Percentiles rank a stretch among this genome's conserved stretches.
Evolutionary conservation across 2,888 invertebrate species (phyloP).

Genomic region (Oscheius sp.): DNA sequence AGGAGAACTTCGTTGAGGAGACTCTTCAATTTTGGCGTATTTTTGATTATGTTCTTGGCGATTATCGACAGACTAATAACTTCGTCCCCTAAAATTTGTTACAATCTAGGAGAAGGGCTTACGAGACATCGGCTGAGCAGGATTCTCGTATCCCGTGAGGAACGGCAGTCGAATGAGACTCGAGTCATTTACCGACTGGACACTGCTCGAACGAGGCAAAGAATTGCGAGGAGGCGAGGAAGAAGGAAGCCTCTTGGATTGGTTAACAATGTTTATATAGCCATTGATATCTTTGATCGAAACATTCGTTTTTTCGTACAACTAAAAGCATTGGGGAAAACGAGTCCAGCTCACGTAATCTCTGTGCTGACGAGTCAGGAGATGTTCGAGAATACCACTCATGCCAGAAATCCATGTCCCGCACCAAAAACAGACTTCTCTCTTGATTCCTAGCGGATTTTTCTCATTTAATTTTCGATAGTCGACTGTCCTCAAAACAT

Average conservation of each 20-base stretch:
- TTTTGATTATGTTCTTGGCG: neutral
- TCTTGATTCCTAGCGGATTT: neutral
- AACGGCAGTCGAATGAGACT: neutral
- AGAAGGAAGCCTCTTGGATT: too few species aligned
- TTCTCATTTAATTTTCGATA: slow-evolving; percentile 7
- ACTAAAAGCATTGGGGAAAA: neutral
- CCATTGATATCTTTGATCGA: neutral
- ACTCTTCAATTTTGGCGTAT: neutral
- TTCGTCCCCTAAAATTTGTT: neutral
- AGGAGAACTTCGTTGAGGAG: neutral
- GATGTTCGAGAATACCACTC: neutral
- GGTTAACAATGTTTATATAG: neutral
- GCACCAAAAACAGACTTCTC: neutral
- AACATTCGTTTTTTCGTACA: neutral
- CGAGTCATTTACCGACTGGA: neutral
- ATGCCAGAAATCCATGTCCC: neutral
- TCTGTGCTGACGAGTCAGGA: neutral
- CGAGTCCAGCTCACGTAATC: neutral
- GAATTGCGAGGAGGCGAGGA: neutral
- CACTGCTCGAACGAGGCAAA: neutral
- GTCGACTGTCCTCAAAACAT: neutral
- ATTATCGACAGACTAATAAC: neutral
- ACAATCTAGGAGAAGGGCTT: neutral
- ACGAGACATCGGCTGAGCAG: neutral
- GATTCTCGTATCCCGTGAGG: slow-evolving; percentile 11